phyloP scores from a whole-genome alignment of 2,113 vertebrate genomes.

The Rhabdornis inornatus region DNA sequence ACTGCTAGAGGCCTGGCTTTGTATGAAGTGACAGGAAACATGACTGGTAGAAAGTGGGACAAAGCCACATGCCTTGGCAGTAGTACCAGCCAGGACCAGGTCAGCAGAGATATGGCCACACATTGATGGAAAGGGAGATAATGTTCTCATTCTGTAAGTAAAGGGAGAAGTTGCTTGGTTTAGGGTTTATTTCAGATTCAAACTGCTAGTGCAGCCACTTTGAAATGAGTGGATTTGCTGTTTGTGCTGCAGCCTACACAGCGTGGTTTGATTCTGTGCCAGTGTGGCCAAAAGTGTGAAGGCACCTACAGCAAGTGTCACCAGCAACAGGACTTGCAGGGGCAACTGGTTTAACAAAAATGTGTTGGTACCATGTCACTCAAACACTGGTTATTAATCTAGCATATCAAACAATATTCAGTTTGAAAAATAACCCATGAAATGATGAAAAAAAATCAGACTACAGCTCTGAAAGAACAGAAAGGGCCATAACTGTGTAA shows the following conservation, averaged over 20 bases:
- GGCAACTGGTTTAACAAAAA: background rate
- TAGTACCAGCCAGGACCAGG: background rate
- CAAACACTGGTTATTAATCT: background rate
- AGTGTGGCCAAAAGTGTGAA: background rate
- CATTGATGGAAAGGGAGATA: background rate
- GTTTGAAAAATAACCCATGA: background rate
- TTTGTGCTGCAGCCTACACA: background rate
- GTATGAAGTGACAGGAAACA: background rate
- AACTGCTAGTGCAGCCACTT: background rate
- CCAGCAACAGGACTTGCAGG: background rate
- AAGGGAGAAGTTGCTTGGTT: background rate
- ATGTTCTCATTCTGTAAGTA: background rate
- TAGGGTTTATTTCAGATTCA: background rate
- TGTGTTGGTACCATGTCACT: background rate
- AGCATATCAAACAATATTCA: background rate
- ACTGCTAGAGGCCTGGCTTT: background rate
- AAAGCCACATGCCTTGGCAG: background rate
- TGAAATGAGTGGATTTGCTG: background rate
- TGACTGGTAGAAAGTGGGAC: accelerated
- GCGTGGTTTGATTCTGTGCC: background rate
- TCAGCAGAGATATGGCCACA: background rate
- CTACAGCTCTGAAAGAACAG: background rate
- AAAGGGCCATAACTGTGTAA: background rate
- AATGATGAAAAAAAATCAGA: background rate
- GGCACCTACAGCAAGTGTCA: background rate